phyloP scores from a whole-genome alignment of 2,888 invertebrate genomes.

The Drosophila formosana region DNA sequence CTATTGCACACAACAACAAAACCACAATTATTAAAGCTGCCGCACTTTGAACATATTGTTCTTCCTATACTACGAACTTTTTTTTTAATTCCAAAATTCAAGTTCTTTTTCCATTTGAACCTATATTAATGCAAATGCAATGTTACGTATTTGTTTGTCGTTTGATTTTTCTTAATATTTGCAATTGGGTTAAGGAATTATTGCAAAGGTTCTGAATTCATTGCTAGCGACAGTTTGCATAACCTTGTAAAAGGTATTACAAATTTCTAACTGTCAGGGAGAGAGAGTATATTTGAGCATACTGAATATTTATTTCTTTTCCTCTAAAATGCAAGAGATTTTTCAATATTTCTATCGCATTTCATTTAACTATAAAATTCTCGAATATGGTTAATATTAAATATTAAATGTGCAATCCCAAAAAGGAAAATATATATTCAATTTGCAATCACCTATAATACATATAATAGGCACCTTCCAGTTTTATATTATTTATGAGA shows the following conservation, averaged over 20 bases:
- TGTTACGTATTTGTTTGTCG: conserved; percentile 10
- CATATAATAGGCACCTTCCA: too few relatives aligned
- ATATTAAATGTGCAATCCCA: too few relatives aligned
- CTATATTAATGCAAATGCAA: background rate
- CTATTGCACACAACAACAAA: background rate
- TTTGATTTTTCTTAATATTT: conserved; percentile 54
- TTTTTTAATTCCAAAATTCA: background rate
- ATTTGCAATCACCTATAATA: too few relatives aligned
- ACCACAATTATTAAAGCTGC: background rate
- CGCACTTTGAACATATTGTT: background rate
- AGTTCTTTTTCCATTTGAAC: background rate
- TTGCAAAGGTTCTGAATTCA: conserved; percentile 17
- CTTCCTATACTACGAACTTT: background rate
- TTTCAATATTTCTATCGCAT: too few relatives aligned
- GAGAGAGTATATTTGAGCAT: background rate
- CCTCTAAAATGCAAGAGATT: too few relatives aligned
- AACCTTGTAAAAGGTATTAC: conserved; percentile 7
- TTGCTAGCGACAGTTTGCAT: background rate
- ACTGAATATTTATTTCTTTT: too few relatives aligned
- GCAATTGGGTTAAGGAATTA: conserved; percentile 63
- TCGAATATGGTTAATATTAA: too few relatives aligned
- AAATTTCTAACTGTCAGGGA: background rate
- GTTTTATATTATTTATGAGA: too few relatives aligned
- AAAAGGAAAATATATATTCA: too few relatives aligned
- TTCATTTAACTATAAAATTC: too few relatives aligned